A percentile compares a stretch with the other conserved stretches of the same genome.
These are phyloP conservation scores for Philantomba maxwellii DNA, from an alignment of 2,113 vertebrate species.

Conservation along the genomic window DNA sequence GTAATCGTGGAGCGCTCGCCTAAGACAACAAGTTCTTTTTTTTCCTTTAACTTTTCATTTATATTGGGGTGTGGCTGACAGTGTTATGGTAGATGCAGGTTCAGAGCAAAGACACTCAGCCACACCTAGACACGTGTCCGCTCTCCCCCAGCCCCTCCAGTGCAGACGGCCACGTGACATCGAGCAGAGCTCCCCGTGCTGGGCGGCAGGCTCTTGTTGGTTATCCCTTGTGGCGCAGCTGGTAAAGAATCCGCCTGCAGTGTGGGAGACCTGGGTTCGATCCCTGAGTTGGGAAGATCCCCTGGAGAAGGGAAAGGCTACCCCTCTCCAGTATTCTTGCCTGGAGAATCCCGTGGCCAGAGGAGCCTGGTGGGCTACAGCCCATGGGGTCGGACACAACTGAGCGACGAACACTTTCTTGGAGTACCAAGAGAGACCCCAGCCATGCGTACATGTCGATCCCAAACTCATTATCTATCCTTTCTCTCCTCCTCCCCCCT, in stretches of 20 bases:
- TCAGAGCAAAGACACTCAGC: neutral
- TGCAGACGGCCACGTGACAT: fast-evolving
- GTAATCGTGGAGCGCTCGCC: neutral
- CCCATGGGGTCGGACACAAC: neutral
- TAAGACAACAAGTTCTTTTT: neutral
- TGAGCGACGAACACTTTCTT: neutral
- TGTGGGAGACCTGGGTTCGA: neutral
- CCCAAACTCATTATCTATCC: neutral
- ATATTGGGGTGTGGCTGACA: neutral
- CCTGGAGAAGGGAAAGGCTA: neutral
- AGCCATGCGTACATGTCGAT: fast-evolving
- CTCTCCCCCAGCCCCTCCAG: neutral
- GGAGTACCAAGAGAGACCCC: neutral
- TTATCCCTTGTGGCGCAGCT: fast-evolving
- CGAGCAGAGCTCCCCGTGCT: neutral
- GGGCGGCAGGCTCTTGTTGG: neutral
- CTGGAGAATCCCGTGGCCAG: neutral
- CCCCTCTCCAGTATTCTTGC: neutral
- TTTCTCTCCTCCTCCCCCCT: neutral
- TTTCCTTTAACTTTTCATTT: neutral
- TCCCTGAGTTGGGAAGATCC: neutral
- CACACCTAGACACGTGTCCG: fast-evolving
- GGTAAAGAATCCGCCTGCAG: neutral
- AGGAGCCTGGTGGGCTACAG: neutral
- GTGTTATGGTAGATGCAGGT: neutral